phyloP scores from a whole-genome alignment of 1,140 invertebrate genomes.

The Harlomillsia oculata region DNA sequence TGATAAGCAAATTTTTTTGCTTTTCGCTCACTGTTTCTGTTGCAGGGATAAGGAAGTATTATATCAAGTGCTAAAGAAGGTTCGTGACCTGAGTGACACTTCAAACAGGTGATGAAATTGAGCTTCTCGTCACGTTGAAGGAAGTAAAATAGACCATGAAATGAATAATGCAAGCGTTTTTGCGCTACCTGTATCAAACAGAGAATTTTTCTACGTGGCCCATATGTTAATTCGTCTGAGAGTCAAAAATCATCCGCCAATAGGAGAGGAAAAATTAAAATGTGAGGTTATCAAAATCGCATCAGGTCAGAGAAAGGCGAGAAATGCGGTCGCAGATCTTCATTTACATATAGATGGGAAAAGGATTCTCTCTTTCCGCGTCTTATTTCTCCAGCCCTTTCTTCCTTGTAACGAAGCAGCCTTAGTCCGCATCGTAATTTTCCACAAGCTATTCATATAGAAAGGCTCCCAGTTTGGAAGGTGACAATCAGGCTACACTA shows the following conservation, averaged over 20 bases:
- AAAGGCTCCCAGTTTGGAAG: too few relatives aligned
- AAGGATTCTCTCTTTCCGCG: constrained; percentile 23
- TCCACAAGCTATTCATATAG: too few relatives aligned
- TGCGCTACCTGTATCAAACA: constrained; percentile 1
- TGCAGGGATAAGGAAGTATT: not conserved
- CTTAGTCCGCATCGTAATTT: too few relatives aligned
- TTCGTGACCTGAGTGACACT: constrained; percentile 29
- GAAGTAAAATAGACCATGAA: too few relatives aligned
- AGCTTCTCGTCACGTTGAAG: too few relatives aligned
- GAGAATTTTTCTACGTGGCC: constrained; percentile 3
- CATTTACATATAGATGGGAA: constrained; percentile 35
- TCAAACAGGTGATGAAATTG: too few relatives aligned
- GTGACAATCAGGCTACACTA: too few relatives aligned
- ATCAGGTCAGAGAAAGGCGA: too few relatives aligned
- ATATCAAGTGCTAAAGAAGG: not conserved
- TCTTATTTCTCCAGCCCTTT: too few relatives aligned
- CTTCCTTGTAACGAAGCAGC: too few relatives aligned
- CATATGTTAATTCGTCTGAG: constrained; percentile 8
- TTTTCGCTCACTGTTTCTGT: not conserved
- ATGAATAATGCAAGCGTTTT: constrained; percentile 26
- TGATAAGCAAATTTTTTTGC: too few relatives aligned
- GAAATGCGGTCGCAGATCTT: constrained; percentile 8
- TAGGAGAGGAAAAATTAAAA: constrained; percentile 18
- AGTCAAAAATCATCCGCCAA: constrained; percentile 10
- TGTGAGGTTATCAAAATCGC: constrained; percentile 15